Evolutionary conservation across 1,140 invertebrate species (phyloP).

Genomic region (Bacillus rossius): DNA sequence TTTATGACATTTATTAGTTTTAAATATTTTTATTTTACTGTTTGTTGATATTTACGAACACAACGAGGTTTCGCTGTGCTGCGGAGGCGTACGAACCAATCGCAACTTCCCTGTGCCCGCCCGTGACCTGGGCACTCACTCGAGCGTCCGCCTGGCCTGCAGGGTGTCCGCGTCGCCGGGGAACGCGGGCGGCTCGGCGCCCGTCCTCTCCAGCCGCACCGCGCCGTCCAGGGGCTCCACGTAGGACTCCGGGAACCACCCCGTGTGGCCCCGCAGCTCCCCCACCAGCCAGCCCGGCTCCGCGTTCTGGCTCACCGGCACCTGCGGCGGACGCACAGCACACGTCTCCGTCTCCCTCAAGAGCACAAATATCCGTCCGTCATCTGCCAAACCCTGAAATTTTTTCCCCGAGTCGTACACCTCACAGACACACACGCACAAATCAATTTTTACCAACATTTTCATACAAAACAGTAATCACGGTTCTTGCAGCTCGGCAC

Average conservation of each 20-base stretch:
- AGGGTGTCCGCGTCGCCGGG: constrained; percentile 16
- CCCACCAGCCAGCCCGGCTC: constrained; percentile 98
- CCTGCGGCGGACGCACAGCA: constrained; percentile 40
- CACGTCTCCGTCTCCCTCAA: too few species aligned
- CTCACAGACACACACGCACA: too few species aligned
- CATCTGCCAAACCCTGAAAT: too few species aligned
- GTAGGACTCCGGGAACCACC: constrained; percentile 98
- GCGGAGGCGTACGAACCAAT: background rate
- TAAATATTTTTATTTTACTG: too few species aligned
- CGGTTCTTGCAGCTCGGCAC: too few species aligned
- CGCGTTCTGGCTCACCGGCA: constrained; percentile 76
- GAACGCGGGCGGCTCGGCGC: background rate
- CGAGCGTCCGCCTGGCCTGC: constrained; percentile 44
- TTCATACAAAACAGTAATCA: too few species aligned
- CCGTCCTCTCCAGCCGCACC: background rate
- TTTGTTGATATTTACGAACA: too few species aligned
- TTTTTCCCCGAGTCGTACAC: too few species aligned
- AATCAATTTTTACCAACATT: too few species aligned
- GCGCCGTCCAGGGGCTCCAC: constrained; percentile 69
- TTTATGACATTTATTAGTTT: too few species aligned
- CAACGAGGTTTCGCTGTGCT: background rate
- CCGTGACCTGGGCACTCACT: constrained; percentile 34
- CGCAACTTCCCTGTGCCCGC: background rate
- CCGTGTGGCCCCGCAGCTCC: constrained; percentile 77
- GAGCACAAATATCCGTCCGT: too few species aligned